These are phyloP conservation scores for Drosophila baimaii DNA, from an alignment of 1,140 invertebrate species.

Conservation along the genomic window DNA sequence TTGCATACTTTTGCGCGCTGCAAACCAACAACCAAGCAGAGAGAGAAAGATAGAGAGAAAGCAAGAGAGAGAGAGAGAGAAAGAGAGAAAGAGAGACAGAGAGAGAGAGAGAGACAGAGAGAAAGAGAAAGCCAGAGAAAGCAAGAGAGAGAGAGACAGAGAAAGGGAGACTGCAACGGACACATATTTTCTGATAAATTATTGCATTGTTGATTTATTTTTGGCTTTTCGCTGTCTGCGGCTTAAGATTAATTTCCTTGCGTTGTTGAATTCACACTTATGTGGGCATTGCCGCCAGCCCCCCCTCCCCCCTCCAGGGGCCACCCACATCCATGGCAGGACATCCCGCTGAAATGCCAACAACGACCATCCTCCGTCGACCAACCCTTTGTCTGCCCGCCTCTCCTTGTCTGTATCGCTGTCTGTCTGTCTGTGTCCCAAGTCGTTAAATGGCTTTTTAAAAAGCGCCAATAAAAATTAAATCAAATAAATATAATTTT, in stretches of 20 bases:
- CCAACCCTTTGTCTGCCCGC: conserved; percentile 14
- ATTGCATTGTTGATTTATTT: conserved; percentile 83
- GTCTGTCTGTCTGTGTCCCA: conserved; percentile 9
- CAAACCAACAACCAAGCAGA: conserved; percentile 6
- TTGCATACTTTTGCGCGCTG: conserved; percentile 72
- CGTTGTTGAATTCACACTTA: conserved; percentile 81
- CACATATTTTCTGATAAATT: conserved; percentile 83
- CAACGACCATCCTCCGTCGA: background rate
- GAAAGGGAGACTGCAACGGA: conserved; percentile 65
- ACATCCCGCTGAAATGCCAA: conserved; percentile 4
- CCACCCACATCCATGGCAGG: conserved; percentile 10
- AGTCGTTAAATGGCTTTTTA: conserved; percentile 78
- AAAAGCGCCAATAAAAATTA: conserved; percentile 82
- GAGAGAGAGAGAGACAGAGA: background rate
- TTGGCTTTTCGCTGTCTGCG: conserved; percentile 83
- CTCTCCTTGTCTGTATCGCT: no score
- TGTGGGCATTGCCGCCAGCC: conserved; percentile 44
- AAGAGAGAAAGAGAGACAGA: background rate
- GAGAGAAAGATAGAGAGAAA: conserved; percentile 1
- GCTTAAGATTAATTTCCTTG: conserved; percentile 83
- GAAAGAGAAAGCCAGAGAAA: background rate
- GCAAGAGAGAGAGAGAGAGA: background rate
- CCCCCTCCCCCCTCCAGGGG: no score
- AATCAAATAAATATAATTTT: conserved; percentile 83
- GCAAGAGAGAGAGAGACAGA: conserved; percentile 5